Evolutionary conservation across 2,113 vertebrate genomes (phyloP), one percentile per base, ranked within the genome.

Genomic region (Sitta europaea): DNA sequence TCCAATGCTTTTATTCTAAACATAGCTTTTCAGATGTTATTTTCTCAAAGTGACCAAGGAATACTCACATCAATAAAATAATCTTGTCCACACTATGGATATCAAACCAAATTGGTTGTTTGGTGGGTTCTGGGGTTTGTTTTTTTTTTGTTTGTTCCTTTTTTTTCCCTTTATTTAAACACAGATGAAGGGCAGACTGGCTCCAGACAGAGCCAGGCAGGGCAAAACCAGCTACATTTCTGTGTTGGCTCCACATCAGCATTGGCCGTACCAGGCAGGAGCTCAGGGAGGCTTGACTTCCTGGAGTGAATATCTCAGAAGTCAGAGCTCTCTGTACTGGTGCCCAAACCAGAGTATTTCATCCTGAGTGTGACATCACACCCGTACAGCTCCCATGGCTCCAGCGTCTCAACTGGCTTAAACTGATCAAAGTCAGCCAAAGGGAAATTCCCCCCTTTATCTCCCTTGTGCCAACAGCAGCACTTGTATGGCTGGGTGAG

Each of bases 171-270:
- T 22, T 21, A 22, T 9, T 19, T 4, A 13, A 11, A 45, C 50
- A 29, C 31, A 88, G 23, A 35, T 6, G 23, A 59, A 65, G 13
- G 14, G 16, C 15, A 38, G 27, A n/a, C 15, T 57, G 45, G n/a
- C 36, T 73, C 15, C 43, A 84, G 29, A 2, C 25, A 27, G 21
- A 47, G 16, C 14, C 2, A 2, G 9, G 23, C 29, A 36, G 21
- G 33, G 23, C 16, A 54, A 53, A 40, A 22, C 0, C 25, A 63
- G 9, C 2, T 12, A 2, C 5, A 4, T 7, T 51, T 14, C 9
- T 1, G 0, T 3, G 23, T 4, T 68, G 50, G 59, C 35, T 88
- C 48, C 20, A 20, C 0, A 3, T 14, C 3, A 6, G 40, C 2
- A 0, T 3, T 43, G 55, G 22, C 36, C 12, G 2, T 2, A 43